Percentiles rank a stretch among this genome's conserved stretches.
Conservation (phyloP, 1,140 invertebrate species). For the Danaus plexippus region DNA sequence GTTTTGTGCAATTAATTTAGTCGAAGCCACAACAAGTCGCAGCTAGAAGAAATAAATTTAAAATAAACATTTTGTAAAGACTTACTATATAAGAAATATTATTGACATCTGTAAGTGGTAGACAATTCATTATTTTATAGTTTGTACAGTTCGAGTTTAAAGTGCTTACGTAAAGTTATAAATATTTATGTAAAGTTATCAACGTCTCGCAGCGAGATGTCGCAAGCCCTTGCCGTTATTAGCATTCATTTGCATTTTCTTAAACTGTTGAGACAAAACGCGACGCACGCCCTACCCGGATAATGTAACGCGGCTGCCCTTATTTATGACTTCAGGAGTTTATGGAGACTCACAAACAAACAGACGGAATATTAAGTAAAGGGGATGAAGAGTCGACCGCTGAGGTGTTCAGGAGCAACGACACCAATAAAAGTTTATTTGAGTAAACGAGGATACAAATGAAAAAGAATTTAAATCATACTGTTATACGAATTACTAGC, state of each 20-base stretch:
- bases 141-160: background rate
- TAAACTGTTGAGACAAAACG: slow-evolving; percentile 25
- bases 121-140: too few species aligned
- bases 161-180: background rate
- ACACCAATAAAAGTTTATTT: too few species aligned
- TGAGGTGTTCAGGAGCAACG: too few species aligned
- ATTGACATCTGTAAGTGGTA: too few species aligned
- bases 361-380: slow-evolving; percentile 21
- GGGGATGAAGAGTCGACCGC: background rate
- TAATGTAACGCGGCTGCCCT: slow-evolving; percentile 20
- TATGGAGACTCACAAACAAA: slow-evolving; percentile 21
- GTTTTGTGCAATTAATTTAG: too few species aligned
- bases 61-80: too few species aligned
- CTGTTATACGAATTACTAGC: too few species aligned
- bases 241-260: slow-evolving; percentile 39
- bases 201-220: slow-evolving; percentile 6
- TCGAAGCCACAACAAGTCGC: too few species aligned
- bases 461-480: too few species aligned
- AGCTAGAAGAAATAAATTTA: too few species aligned
- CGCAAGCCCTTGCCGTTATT: slow-evolving; percentile 21
- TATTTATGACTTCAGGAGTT: slow-evolving; percentile 21
- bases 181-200: slow-evolving; percentile 6
- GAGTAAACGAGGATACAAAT: too few species aligned
- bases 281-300: slow-evolving; percentile 14
- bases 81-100: too few species aligned